Percentiles rank a stretch among this genome's conserved stretches.
Conservation (phyloP, 2,888 invertebrate genomes). For the Polyommatus icarus region DNA sequence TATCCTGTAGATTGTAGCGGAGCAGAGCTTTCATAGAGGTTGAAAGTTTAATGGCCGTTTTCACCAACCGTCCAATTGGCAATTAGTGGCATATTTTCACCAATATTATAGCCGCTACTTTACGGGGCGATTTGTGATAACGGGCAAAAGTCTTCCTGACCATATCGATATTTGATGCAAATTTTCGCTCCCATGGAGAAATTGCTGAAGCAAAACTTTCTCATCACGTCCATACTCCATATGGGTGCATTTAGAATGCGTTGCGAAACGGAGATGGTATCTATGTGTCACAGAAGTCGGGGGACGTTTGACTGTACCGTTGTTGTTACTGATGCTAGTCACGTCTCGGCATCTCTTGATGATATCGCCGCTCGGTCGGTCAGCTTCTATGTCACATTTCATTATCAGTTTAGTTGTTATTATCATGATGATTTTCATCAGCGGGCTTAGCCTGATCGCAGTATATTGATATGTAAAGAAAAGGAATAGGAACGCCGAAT, state of each 20-base stretch:
- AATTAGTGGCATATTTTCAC: too few relatives aligned
- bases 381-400: not conserved
- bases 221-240: not conserved
- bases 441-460: not conserved
- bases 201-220: not conserved
- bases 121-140: not conserved
- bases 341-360: conserved; percentile 6
- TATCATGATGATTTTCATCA: not conserved
- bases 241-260: conserved; percentile 3
- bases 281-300: conserved; percentile 15
- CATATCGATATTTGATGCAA: not conserved
- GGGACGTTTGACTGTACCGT: conserved; percentile 5
- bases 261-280: conserved; percentile 3
- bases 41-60: too few relatives aligned
- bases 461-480: too few relatives aligned
- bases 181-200: not conserved
- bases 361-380: not conserved
- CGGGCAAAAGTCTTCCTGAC: not conserved
- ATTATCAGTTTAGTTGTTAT: not conserved
- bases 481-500: too few relatives aligned
- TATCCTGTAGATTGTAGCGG: not conserved
- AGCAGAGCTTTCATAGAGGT: not conserved
- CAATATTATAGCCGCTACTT: too few relatives aligned
- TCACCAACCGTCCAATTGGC: too few relatives aligned
- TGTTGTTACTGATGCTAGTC: not conserved